These are phyloP conservation scores for Arctocebus calabarensis DNA, from an alignment of 2,797 vertebrate genomes.

Conservation along the genomic window DNA sequence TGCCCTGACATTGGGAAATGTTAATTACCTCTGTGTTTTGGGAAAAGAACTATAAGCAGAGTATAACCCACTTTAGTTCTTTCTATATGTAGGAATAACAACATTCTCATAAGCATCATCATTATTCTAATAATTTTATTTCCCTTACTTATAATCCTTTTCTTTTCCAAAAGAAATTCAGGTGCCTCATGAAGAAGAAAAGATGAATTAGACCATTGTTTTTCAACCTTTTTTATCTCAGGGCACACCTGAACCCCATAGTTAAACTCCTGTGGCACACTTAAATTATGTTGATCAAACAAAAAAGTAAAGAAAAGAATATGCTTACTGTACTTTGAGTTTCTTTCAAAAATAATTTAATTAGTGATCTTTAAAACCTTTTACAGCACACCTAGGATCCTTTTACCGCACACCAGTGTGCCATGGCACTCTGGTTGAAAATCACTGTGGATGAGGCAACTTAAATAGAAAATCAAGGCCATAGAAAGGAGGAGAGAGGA, in stretches of 20 bases:
- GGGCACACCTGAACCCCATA: no score
- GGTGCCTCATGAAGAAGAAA: constrained; percentile 8
- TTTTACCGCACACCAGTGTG: no score
- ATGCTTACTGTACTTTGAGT: no score
- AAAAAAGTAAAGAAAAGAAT: no score
- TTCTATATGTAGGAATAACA: constrained; percentile 27
- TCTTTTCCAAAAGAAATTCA: constrained; percentile 52
- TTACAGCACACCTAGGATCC: no score
- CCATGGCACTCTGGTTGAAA: no score
- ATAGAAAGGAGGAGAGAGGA: constrained; percentile 20
- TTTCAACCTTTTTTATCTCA: no score
- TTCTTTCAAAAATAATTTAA: no score
- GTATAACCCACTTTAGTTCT: constrained; percentile 32
- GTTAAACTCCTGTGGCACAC: no score
- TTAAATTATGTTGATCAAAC: no score
- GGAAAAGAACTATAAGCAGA: constrained; percentile 64
- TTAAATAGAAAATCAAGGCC: constrained; percentile 47
- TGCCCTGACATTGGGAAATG: constrained; percentile 41
- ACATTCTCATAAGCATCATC: constrained; percentile 10
- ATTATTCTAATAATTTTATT: background rate
- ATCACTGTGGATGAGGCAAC: background rate
- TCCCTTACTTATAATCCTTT: constrained; percentile 49
- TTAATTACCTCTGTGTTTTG: constrained; percentile 76
- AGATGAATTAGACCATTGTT: background rate
- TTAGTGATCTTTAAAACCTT: no score